phyloP scores from a whole-genome alignment of 2,888 invertebrate genomes.

The Exephanes ischioxanthus region DNA sequence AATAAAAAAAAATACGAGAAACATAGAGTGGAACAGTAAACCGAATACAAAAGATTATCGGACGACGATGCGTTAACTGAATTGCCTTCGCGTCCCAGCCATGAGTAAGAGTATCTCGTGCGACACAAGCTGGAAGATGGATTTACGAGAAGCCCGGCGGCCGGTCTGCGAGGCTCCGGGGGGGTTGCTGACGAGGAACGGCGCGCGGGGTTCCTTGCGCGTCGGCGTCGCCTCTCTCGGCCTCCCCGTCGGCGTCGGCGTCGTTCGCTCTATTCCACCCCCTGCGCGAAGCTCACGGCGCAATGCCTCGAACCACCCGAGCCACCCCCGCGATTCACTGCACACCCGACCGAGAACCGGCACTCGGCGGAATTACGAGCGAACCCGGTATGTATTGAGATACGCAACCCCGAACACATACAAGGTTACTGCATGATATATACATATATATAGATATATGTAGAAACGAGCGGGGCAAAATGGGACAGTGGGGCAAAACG shows the following conservation, averaged over 20 bases:
- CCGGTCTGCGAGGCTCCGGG: slow-evolving; percentile 63
- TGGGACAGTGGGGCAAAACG: no score
- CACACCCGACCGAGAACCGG: slow-evolving; percentile 31
- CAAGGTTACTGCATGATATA: not conserved
- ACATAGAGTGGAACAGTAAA: not conserved
- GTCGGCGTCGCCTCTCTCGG: slow-evolving; percentile 60
- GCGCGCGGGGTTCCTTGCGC: slow-evolving; percentile 47
- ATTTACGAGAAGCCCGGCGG: slow-evolving; percentile 60
- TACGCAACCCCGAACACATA: not conserved
- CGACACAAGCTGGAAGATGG: slow-evolving; percentile 50
- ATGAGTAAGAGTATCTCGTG: slow-evolving; percentile 46
- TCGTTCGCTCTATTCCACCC: slow-evolving; percentile 57
- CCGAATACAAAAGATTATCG: not conserved
- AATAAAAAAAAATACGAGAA: slow-evolving; percentile 1
- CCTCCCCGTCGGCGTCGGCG: slow-evolving; percentile 60
- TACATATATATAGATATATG: not conserved
- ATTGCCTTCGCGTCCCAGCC: slow-evolving; percentile 26
- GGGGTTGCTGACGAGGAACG: slow-evolving; percentile 38
- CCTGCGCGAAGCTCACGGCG: slow-evolving; percentile 66
- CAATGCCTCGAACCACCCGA: slow-evolving; percentile 55
- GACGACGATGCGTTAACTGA: slow-evolving; percentile 20
- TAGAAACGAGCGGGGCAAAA: not conserved
- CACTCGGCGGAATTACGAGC: slow-evolving; percentile 42
- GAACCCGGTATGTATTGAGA: not conserved
- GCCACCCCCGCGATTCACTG: slow-evolving; percentile 31